Base-by-base conservation (phyloP, 35 echinoderm and acorn worm genomes). In the Lytechinus pictus region DNA sequence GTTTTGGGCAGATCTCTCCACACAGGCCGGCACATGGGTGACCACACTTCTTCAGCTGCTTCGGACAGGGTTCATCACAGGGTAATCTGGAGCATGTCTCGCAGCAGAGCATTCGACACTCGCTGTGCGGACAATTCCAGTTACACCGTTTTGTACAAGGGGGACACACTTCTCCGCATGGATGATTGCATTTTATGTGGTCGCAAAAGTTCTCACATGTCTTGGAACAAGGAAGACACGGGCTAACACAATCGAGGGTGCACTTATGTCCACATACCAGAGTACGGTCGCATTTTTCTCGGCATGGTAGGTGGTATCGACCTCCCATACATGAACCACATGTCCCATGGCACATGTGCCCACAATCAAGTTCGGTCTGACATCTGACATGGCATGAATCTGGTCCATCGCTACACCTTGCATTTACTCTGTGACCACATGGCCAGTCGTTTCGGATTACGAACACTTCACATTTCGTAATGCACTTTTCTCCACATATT, bases 211-310 rank as follows among this genome's bases (percentile, higher is more conserved):
- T 60, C 12, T 86, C 29, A 57, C 92, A 93, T 9, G n/a, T 93
- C 92, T 93, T 6, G 2, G 1, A 44, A 57, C 92, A 93, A 28
- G 92, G 92, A n/a, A 93, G 55, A 57, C 98, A 99, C 24, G 95
- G 71, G 52, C 66, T 86, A 16, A 95, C 96, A 92, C 98, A 99
- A n/a, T 66, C 57, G 4, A 92, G 95, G n/a, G 66, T 54, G 87
- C 98, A 99, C 33, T 61, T 9, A 95, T 99, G 98, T 8, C 98
- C 97, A 94, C 98, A 99, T 24, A 98, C 95, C 24, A 99, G 71
- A 9, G 54, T 96, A 13, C 95, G 94, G 5, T 55, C 66, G 86
- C 98, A 99, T 52, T 71, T 97, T 53, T 95, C 29, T 57, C 87
- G 10, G 72, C 97, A 96, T 55, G 87, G 52, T 27, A 53, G 27